Conservation (phyloP, 2,113 vertebrate genomes). For the Eptesicus fuscus region DNA sequence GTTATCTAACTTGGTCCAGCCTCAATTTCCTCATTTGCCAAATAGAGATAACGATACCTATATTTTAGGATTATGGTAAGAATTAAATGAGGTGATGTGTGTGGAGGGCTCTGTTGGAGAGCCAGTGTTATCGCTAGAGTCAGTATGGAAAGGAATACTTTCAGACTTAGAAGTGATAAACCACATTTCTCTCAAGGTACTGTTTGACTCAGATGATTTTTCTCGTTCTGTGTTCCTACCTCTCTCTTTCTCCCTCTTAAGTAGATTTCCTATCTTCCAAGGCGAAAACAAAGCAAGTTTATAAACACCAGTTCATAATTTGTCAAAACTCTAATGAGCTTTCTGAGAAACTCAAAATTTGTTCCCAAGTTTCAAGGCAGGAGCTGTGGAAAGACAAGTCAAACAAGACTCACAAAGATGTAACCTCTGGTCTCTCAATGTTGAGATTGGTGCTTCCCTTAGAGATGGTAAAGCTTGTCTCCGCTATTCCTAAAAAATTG, state of each 20-base stretch:
- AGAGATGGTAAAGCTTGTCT: not conserved
- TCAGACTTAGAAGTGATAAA: not conserved
- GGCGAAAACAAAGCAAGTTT: not conserved
- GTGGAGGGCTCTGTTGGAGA: not conserved
- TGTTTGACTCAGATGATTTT: not conserved
- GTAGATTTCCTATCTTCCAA: not conserved
- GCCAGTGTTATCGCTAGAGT: not conserved
- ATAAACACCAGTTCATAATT: not conserved
- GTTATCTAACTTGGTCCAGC: not conserved
- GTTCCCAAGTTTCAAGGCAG: not conserved
- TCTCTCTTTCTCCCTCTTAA: not conserved
- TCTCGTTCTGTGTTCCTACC: not conserved
- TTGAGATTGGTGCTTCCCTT: not conserved
- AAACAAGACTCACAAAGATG: not conserved
- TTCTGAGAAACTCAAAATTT: not conserved
- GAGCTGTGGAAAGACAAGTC: not conserved
- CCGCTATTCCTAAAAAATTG: not conserved
- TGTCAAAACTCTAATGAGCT: not conserved
- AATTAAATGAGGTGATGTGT: not conserved
- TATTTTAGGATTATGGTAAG: not conserved
- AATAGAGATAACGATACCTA: not conserved
- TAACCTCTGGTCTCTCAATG: not conserved
- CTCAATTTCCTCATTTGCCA: conserved; percentile 11
- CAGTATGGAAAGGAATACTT: not conserved
- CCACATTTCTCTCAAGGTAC: not conserved